A percentile compares a stretch with the other conserved stretches of the same genome.
Evolutionary conservation across 2,113 vertebrate species (phyloP).

Genomic region (Indicator indicator): DNA sequence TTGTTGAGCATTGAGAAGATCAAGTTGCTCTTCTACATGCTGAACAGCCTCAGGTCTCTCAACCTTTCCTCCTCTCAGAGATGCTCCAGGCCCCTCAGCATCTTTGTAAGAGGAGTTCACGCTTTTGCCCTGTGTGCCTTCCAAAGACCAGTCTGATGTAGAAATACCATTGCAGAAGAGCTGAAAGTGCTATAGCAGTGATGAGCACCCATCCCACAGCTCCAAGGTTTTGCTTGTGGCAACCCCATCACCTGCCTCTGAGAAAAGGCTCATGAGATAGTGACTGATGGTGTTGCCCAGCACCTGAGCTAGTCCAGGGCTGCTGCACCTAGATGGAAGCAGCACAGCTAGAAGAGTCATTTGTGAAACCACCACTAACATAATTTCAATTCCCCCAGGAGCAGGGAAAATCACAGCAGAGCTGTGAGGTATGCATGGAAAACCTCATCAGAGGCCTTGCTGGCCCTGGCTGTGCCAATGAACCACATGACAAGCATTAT

Average conservation of each 20-base stretch:
- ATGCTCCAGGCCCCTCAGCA: background rate
- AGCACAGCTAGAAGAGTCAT: background rate
- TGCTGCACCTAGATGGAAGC: background rate
- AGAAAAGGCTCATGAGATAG: background rate
- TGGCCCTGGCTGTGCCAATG: background rate
- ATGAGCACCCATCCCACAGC: fast-evolving
- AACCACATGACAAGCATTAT: fast-evolving
- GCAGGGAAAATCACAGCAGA: background rate
- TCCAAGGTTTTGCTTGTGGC: background rate
- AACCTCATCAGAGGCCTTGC: background rate
- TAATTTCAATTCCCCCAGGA: background rate
- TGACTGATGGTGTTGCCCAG: fast-evolving
- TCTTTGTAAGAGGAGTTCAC: background rate
- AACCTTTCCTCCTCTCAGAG: no score
- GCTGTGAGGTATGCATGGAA: fast-evolving
- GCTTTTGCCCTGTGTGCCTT: background rate
- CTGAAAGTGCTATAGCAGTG: background rate
- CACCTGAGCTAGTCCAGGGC: background rate
- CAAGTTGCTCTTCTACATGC: no score
- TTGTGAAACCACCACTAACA: background rate
- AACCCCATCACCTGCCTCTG: background rate
- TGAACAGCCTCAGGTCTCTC: no score
- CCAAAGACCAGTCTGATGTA: background rate
- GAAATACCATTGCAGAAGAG: background rate
- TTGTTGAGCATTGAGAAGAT: no score